These are phyloP conservation scores for Chunga burmeisteri DNA, from an alignment of 2,113 vertebrate species.

Conservation along the genomic window DNA sequence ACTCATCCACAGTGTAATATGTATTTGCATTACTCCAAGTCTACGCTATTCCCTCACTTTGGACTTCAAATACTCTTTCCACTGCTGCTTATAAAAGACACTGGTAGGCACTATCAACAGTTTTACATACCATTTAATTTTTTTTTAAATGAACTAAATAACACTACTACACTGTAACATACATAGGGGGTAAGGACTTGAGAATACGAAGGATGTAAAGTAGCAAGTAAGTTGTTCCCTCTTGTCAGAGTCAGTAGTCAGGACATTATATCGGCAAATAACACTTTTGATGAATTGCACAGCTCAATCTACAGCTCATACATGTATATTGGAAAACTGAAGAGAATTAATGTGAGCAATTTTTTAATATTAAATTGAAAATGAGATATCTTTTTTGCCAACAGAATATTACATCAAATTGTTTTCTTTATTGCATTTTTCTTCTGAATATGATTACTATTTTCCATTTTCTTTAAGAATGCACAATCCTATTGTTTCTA, in stretches of 20 bases:
- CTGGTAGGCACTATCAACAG: neutral
- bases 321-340: slow-evolving; percentile 69
- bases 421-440: slow-evolving; percentile 67
- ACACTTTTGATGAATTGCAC: slow-evolving; percentile 62
- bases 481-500: slow-evolving; percentile 36
- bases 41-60: neutral
- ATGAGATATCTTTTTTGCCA: slow-evolving; percentile 65
- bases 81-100: neutral
- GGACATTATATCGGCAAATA: slow-evolving; percentile 61
- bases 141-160: neutral
- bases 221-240: slow-evolving; percentile 44
- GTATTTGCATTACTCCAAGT: neutral
- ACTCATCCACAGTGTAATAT: neutral
- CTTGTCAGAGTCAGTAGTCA: slow-evolving; percentile 51
- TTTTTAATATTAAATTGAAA: slow-evolving; percentile 71
- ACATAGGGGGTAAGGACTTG: neutral
- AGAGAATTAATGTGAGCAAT: slow-evolving; percentile 67
- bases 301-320: slow-evolving; percentile 65
- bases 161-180: neutral
- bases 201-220: slow-evolving; percentile 34
- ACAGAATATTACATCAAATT: slow-evolving; percentile 66
- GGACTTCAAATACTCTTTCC: neutral
- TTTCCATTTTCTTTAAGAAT: slow-evolving; percentile 66
- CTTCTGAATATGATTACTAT: slow-evolving; percentile 50
- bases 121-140: neutral